These are phyloP conservation scores for Otocyon megalotis DNA, from an alignment of 2,113 vertebrate species.

Conservation along the genomic window DNA sequence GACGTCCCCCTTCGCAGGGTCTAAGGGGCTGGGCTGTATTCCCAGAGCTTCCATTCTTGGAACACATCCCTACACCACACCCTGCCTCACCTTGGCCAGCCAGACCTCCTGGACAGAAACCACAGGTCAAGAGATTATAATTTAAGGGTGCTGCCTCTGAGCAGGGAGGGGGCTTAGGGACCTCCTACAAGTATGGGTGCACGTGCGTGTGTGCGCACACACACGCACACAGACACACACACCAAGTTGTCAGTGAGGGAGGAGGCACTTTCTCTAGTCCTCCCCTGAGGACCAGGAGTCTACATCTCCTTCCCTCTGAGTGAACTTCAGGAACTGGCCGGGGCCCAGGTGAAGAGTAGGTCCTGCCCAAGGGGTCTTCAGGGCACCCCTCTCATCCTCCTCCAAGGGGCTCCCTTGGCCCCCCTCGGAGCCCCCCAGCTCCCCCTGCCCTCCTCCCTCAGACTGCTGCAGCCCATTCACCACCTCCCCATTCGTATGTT, in stretches of 20 bases:
- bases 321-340: conserved; percentile 58
- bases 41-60: neutral
- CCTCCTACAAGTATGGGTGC: no score
- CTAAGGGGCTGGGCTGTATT: neutral
- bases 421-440: neutral
- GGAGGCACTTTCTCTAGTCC: conserved; percentile 48
- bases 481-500: conserved; percentile 17
- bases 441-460: neutral
- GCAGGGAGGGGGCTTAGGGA: neutral
- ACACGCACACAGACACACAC: neutral
- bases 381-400: neutral
- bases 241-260: neutral
- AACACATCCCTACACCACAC: neutral
- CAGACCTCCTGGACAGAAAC: neutral
- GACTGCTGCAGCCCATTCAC: conserved; percentile 42
- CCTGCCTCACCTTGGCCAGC: neutral
- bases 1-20: neutral
- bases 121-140: neutral
- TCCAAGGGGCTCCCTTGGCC: neutral
- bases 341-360: conserved; percentile 54
- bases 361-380: conserved; percentile 64
- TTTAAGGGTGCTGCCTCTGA: neutral
- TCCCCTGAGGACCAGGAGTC: conserved; percentile 78
- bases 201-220: no score
- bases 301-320: conserved; percentile 44